Percentiles rank a stretch among this genome's conserved stretches.
Evolutionary conservation across 35 echinoderm and acorn worm genomes (phyloP).

Genomic region (Ophiothrix spiculata): DNA sequence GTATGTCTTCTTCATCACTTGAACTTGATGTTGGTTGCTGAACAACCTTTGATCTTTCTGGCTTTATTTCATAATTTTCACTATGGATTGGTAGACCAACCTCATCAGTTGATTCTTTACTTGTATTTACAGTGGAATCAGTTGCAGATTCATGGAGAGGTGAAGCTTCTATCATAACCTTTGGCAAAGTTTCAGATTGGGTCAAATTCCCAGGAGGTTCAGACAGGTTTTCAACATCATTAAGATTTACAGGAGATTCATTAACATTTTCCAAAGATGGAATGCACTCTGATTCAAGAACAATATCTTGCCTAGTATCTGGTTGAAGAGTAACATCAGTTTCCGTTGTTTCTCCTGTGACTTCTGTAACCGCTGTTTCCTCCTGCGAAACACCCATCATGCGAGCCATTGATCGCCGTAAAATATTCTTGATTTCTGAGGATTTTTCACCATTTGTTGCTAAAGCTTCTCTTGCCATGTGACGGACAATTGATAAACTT

Average conservation of each 20-base stretch:
- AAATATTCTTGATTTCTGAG: constrained; percentile 36
- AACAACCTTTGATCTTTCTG: background rate
- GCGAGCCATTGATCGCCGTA: constrained; percentile 38
- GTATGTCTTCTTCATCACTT: background rate
- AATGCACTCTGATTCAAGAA: background rate
- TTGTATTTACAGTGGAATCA: background rate
- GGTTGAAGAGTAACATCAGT: background rate
- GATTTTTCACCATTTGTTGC: constrained; percentile 43
- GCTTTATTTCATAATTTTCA: constrained; percentile 2
- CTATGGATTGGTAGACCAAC: background rate
- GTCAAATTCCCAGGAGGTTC: background rate
- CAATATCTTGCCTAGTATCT: background rate
- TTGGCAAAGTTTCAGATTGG: background rate
- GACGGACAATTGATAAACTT: constrained; percentile 33
- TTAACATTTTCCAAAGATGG: constrained; percentile 4
- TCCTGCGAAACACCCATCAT: constrained; percentile 63
- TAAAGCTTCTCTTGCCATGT: constrained; percentile 68
- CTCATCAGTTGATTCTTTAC: background rate
- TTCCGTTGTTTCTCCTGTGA: background rate
- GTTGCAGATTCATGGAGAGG: background rate
- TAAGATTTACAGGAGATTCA: background rate
- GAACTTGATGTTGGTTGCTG: background rate
- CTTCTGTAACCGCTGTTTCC: background rate
- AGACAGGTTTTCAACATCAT: background rate
- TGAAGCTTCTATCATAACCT: background rate